Base-by-base conservation (phyloP, 1,140 invertebrate genomes). In the Nixonia krombeini region DNA sequence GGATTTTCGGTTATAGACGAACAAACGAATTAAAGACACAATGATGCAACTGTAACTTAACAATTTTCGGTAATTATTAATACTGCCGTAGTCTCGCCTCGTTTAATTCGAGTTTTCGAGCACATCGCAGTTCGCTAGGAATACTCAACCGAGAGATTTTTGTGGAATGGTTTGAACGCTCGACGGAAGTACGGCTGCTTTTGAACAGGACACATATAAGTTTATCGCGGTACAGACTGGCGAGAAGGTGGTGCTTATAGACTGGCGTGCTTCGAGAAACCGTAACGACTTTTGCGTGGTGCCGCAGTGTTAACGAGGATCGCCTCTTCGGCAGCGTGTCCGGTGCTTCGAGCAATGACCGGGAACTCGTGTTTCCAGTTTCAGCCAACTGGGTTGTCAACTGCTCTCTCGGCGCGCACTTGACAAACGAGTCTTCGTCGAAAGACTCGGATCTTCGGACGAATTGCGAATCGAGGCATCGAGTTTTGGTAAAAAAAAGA, bases 181-280 rank as follows among this genome's bases (percentile, higher is more conserved):
- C 49, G 44, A 62, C 64, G 29, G 55, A 81, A 81, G 70, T 71
- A 63, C 73, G 79, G 73, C 72, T 62, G 15, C 33, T 56, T 53
- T 82, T 71, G 57, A 74, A 81, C 67, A 73, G 73, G 72, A 76
- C 68, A 82, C 52, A 53, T 52, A 38, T 56, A 37, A 71, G 7
- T 16, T 13, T 18, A 53, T 31, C 26, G 16, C 25, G 1, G 17
- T 5, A 25, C 5, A 42, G 64, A 70, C 16, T 18, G 33, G 46
- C 49, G 68, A 57, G 73, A 76, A 77, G 75, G 71, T 83, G 75
- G 78, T 79, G 70, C 18, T 21, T 10, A 1, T n/a, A n/a, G n/a
- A n/a, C n/a, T n/a, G n/a, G n/a, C n/a, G n/a, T n/a, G n/a, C n/a
- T n/a, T n/a, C n/a, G n/a, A n/a, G n/a, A n/a, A n/a, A n/a, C n/a